A percentile compares a stretch with the other conserved stretches of the same genome.
phyloP scores from a whole-genome alignment of 2,113 vertebrate species.

The Meriones unguiculatus region DNA sequence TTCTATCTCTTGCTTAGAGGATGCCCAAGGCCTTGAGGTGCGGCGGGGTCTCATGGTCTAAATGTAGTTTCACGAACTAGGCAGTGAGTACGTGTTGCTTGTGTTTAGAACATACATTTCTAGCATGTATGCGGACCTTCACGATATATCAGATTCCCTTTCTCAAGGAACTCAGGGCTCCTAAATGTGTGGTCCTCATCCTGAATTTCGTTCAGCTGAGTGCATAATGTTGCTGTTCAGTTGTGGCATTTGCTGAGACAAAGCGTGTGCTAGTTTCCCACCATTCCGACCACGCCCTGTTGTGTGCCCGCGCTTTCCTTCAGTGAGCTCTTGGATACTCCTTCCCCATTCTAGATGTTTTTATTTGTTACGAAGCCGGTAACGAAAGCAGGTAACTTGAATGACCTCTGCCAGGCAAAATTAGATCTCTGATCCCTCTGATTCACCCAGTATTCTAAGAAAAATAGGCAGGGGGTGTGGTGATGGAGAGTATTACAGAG shows the following conservation, averaged over 20 bases:
- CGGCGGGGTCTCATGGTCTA: neutral
- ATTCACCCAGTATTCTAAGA: slow-evolving; percentile 1
- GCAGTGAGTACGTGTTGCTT: neutral
- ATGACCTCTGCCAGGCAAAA: slow-evolving; percentile 20
- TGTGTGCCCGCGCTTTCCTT: neutral
- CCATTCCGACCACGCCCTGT: neutral
- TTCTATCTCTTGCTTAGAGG: neutral
- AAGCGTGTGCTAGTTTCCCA: neutral
- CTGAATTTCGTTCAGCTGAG: neutral
- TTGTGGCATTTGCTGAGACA: neutral
- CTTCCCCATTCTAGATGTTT: neutral
- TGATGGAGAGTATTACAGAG: neutral
- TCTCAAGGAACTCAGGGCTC: neutral
- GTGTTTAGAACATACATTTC: neutral
- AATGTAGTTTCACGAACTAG: slow-evolving; percentile 21
- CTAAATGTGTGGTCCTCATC: neutral
- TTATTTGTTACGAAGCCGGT: slow-evolving; percentile 18
- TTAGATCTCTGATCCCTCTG: neutral
- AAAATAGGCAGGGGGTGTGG: neutral
- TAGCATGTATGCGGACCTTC: neutral
- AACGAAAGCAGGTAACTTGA: slow-evolving; percentile 1
- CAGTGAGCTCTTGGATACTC: neutral
- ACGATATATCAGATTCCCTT: neutral
- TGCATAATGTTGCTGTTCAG: neutral
- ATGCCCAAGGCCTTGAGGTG: neutral